phyloP scores from a whole-genome alignment of 2,113 vertebrate species.

The Plecotus auritus region DNA sequence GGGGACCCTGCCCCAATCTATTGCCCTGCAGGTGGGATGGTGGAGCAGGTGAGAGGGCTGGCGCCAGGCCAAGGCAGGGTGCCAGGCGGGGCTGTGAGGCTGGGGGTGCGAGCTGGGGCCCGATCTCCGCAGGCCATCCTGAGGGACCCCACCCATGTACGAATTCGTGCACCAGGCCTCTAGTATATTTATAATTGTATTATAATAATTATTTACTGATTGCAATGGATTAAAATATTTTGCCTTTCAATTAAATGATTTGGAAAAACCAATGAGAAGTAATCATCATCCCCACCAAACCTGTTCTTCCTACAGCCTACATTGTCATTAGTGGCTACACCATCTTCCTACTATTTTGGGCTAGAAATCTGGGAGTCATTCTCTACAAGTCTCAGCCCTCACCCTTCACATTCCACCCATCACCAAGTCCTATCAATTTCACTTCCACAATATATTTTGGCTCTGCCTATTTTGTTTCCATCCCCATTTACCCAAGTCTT shows the following conservation, averaged over 20 bases:
- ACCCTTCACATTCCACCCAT: neutral
- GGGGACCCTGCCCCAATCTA: too few relatives aligned
- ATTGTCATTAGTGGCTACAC: neutral
- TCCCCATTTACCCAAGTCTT: neutral
- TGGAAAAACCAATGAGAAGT: slow-evolving; percentile 38
- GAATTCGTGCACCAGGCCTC: too few relatives aligned
- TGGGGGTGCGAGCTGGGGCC: too few relatives aligned
- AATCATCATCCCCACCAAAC: neutral
- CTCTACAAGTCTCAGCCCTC: neutral
- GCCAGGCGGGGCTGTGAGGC: too few relatives aligned
- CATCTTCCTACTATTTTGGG: neutral
- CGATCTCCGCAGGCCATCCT: too few relatives aligned
- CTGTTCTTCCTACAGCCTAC: neutral
- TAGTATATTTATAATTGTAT: neutral
- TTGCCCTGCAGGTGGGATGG: too few relatives aligned
- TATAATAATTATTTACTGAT: slow-evolving; percentile 10
- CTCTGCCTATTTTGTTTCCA: neutral
- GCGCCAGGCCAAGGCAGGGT: too few relatives aligned
- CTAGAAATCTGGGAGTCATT: neutral
- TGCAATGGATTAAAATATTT: neutral
- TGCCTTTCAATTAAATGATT: slow-evolving; percentile 26
- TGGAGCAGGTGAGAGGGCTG: too few relatives aligned
- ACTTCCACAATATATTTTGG: neutral
- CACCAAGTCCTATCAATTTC: neutral
- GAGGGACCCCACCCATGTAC: too few relatives aligned